Evolutionary conservation across 2,113 vertebrate species (phyloP), one percentile per base, ranked within the genome.

Genomic region (Platysternon megacephalum): DNA sequence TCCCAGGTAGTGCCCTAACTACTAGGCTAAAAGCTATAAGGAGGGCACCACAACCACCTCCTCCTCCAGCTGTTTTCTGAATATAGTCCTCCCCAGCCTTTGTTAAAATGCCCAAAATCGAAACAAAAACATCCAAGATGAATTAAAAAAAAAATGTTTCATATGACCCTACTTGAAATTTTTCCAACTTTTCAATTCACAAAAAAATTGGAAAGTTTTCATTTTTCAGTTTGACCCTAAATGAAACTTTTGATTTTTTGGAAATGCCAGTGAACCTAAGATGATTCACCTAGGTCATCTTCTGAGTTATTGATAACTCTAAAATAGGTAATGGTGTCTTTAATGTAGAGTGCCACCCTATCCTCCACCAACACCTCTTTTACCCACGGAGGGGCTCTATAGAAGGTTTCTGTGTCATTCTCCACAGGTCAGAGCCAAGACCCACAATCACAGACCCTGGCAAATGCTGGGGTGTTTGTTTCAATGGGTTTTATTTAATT

Each of bases 401-500:
- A 72, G n/a, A 39, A 72, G 65, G 7, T 72, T 72, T 39, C 4
- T 39, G 35, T 58, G 32, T 42, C 0, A 0, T 28, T 61, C 22
- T 80, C 91, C 83, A 55, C 82, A 11, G 46, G 22, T 39, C 58
- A 26, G 49, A 29, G n/a, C 49, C 29, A 39, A 39, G 49, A 79
- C 16, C 32, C n/a, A 42, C 16, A 12, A 68, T 42, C 61, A 35
- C 19, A 79, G 52, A 65, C 22, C 61, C 49, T 55, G 83, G 83
- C 81, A 96, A 93, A 88, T 4, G 53, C 91, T 80, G 4, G 17
- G 82, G 17, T 3, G 61, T 22, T 76, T 93, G 83, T 85, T 96
- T 95, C 91, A 92, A 92, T 79, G 85, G 90, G 22, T 86, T 98
- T 97, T 98, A 98, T 98, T 98, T 96, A 46, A 91, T 94, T 95